These are phyloP conservation scores for Ianthella basta DNA, from an alignment of 37 sponge, comb jelly and placozoan genomes.

Conservation along the genomic window DNA sequence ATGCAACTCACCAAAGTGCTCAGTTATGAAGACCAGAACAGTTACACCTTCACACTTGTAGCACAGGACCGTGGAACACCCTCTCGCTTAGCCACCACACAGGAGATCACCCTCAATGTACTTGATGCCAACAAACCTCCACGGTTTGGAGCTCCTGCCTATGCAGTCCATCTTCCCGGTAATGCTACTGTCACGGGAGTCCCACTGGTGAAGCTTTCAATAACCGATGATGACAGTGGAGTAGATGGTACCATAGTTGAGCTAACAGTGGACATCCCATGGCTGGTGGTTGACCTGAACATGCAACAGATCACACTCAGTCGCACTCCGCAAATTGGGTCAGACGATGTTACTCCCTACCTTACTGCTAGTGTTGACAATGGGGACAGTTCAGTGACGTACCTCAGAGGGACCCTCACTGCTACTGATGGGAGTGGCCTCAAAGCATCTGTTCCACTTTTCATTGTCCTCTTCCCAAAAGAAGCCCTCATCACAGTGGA, in stretches of 20 bases:
- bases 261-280: background rate
- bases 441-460: background rate
- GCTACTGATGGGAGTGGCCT: background rate
- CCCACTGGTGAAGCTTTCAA: background rate
- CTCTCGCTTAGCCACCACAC: background rate
- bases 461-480: background rate
- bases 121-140: background rate
- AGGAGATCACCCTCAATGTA: background rate
- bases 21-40: background rate
- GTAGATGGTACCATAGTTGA: background rate
- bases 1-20: background rate
- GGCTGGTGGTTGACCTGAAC: background rate
- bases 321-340: background rate
- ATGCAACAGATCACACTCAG: background rate
- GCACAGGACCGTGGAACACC: background rate
- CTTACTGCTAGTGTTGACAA: background rate
- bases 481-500: background rate
- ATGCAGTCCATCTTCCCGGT: background rate
- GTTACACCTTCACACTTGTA: background rate
- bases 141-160: background rate
- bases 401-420: constrained; percentile 7
- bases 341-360: background rate
- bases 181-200: background rate
- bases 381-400: background rate
- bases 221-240: constrained; percentile 14